These are phyloP conservation scores for Macrotrachela quadricornifera DNA, from an alignment of 1,140 invertebrate species.

Conservation along the genomic window DNA sequence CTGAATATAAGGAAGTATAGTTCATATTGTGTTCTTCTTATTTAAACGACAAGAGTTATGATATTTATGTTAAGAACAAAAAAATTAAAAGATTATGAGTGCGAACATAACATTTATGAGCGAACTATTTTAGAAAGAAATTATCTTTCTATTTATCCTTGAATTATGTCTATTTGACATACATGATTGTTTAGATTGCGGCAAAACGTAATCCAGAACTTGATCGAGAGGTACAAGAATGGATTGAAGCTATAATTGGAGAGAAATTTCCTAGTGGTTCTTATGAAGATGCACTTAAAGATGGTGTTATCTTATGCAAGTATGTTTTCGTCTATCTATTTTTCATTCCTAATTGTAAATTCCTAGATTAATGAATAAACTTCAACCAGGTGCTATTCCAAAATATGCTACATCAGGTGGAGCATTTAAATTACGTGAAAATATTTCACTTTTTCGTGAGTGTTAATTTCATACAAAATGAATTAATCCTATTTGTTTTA, in stretches of 20 bases:
- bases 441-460: constrained; percentile 63
- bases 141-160: too few species aligned
- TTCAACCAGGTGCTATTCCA: constrained; percentile 51
- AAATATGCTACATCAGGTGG: constrained; percentile 69
- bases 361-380: constrained; percentile 63
- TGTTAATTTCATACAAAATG: too few species aligned
- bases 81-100: too few species aligned
- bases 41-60: too few species aligned
- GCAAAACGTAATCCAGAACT: constrained; percentile 41
- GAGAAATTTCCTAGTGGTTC: constrained; percentile 42
- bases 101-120: too few species aligned
- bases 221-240: constrained; percentile 63
- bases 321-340: constrained; percentile 15
- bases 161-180: too few species aligned
- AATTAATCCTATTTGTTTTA: too few species aligned
- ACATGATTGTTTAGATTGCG: background rate
- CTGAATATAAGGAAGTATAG: too few species aligned
- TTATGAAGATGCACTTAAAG: constrained; percentile 63
- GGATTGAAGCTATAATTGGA: constrained; percentile 66
- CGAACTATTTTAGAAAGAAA: too few species aligned
- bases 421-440: constrained; percentile 87
- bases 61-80: too few species aligned
- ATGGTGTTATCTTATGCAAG: constrained; percentile 70
- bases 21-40: too few species aligned
- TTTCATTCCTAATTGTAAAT: too few species aligned